Base-by-base conservation (phyloP, 2,888 invertebrate species). In the Drosophila pegasa region DNA sequence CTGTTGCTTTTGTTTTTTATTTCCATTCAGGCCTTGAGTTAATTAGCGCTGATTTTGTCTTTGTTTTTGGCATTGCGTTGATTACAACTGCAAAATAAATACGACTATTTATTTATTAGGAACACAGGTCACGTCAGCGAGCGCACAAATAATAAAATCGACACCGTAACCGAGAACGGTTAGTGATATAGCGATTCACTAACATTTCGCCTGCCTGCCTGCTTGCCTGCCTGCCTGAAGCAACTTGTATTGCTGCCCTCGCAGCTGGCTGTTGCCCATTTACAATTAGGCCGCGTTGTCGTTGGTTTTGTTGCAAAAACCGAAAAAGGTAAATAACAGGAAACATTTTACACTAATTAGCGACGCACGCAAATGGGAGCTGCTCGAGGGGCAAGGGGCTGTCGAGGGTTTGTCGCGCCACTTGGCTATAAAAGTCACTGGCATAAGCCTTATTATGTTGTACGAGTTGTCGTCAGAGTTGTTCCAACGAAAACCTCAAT, bases 281-380 rank as follows among this genome's bases (percentile, higher is more conserved):
- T 73, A 78, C 76, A 72, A 81, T 85, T 78, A 63, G 75, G 66
- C 52, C 62, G 61, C 40, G 66, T 50, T 60, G 60, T 71, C 64
- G 33, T 50, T 82, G 70, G 76, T 78, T 78, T 74, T 80, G 80
- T 70, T 83, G 74, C 78, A n/a, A 68, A 70, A 78, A 73, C 80
- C 83, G 68, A 85, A 87, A 86, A 79, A 86, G 87, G 85, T 87
- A 86, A 86, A 86, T 87, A 86, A 86, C 87, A 85, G 85, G 85
- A 86, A 86, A 86, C 85, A 87, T 86, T 86, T 86, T 86, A 86
- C 87, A 86, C 85, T 86, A 86, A 86, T 86, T 86, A 86, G 85
- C 87, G 83, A 77, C 80, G 80, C 87, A 85, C 87, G 78, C 87
- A 86, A 87, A 84, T 82, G 77, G 82, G 68, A 55, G 76, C 51